These are phyloP conservation scores for Limnothrissa miodon DNA, from an alignment of 2,113 vertebrate species.

Conservation along the genomic window DNA sequence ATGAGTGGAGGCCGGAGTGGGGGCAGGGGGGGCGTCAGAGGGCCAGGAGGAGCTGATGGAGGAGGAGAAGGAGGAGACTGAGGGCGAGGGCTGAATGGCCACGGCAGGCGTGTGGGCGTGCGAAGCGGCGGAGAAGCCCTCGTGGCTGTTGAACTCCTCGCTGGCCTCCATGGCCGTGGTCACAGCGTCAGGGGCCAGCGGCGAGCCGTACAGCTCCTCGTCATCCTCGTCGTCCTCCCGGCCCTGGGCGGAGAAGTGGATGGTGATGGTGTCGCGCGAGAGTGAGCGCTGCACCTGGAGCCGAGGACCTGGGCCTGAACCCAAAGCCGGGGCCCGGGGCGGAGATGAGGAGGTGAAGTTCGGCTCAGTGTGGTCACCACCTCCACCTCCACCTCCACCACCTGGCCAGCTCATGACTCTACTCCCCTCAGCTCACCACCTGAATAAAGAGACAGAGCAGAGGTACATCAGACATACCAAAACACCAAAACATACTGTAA, in stretches of 20 bases:
- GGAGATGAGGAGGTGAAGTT: slow-evolving; percentile 63
- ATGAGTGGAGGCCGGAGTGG: slow-evolving; percentile 47
- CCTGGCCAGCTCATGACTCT: slow-evolving; percentile 90
- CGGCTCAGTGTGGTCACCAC: slow-evolving; percentile 83
- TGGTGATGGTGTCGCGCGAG: slow-evolving; percentile 95
- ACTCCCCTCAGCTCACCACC: slow-evolving; percentile 78
- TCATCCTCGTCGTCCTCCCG: slow-evolving; percentile 97
- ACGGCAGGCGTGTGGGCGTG: slow-evolving; percentile 71
- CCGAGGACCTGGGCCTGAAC: slow-evolving; percentile 76
- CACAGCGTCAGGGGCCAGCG: slow-evolving; percentile 59
- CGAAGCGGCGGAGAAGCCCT: slow-evolving; percentile 46
- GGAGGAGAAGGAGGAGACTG: slow-evolving; percentile 35
- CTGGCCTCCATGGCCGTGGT: slow-evolving; percentile 86
- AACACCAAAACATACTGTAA: background rate
- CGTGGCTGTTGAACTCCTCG: slow-evolving; percentile 78
- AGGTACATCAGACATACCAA: slow-evolving; percentile 18
- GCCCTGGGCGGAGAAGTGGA: slow-evolving; percentile 95
- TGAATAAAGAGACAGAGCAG: slow-evolving; percentile 48
- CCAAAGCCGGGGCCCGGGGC: slow-evolving; percentile 69
- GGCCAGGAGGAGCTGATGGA: slow-evolving; percentile 64
- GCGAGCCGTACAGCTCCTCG: slow-evolving; percentile 80
- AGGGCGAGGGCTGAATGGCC: slow-evolving; percentile 62
- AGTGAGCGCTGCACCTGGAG: slow-evolving; percentile 94
- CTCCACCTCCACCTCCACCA: slow-evolving; percentile 32
- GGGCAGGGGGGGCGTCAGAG: slow-evolving; percentile 67